phyloP scores from a whole-genome alignment of 37 sponge, comb jelly and placozoan species.

The Aphrocallistes beatrix region DNA sequence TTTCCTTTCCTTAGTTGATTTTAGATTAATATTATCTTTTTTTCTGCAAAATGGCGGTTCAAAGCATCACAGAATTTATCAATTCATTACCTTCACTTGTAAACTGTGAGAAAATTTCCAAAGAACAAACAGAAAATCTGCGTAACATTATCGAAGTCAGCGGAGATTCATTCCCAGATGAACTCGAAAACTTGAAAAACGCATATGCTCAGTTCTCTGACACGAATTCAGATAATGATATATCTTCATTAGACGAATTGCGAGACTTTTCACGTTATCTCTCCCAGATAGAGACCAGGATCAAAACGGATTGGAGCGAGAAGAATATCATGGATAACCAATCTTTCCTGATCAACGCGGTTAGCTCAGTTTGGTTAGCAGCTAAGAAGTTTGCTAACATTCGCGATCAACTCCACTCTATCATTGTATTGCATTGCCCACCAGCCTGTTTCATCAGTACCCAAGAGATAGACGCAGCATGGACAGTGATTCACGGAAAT shows the following conservation, averaged over 20 bases:
- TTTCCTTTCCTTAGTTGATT: not conserved
- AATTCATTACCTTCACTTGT: not conserved
- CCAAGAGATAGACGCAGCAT: not conserved
- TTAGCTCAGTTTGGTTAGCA: not conserved
- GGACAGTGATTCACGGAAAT: not conserved
- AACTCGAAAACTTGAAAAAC: not conserved
- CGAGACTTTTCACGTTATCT: not conserved
- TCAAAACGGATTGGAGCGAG: not conserved
- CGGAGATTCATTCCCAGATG: not conserved
- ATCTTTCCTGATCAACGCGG: not conserved
- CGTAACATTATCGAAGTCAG: not conserved
- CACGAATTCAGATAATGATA: not conserved
- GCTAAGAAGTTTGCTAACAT: not conserved
- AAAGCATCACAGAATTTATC: not conserved
- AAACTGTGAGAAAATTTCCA: not conserved
- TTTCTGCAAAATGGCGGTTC: too few relatives aligned
- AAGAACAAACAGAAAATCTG: not conserved
- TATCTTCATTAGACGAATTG: not conserved
- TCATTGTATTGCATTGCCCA: not conserved
- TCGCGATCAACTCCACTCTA: not conserved
- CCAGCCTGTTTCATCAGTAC: not conserved
- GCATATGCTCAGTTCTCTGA: not conserved
- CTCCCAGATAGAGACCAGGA: not conserved
- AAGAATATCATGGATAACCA: not conserved
- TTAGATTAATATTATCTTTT: not conserved